Evolutionary conservation across 2,113 vertebrate species (phyloP).

Genomic region (Columba janthina): DNA sequence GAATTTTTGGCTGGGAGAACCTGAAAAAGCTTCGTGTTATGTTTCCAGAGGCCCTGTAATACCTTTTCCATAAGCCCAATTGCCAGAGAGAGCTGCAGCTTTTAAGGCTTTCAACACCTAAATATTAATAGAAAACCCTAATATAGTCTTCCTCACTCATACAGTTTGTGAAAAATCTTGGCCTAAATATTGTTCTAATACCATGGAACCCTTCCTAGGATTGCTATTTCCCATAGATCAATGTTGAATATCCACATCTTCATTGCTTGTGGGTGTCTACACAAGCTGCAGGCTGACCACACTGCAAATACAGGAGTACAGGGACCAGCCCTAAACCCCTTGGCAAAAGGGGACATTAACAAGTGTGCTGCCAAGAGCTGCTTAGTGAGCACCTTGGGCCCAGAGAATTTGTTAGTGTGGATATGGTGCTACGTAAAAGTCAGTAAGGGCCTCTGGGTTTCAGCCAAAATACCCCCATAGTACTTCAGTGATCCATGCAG

Average conservation of each 20-base stretch:
- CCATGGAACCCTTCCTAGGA: not conserved
- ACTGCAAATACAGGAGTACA: not conserved
- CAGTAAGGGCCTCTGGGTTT: not conserved
- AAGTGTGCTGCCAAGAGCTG: not conserved
- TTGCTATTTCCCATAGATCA: not conserved
- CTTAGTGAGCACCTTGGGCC: not conserved
- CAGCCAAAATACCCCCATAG: not conserved
- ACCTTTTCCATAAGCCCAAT: not conserved
- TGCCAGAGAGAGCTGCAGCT: not conserved
- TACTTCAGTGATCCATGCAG: fast-evolving
- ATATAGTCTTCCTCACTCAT: not conserved
- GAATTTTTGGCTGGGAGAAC: not conserved
- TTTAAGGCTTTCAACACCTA: not conserved
- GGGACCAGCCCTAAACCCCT: not conserved
- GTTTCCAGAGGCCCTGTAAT: too few relatives aligned
- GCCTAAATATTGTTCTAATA: not conserved
- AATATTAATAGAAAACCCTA: not conserved
- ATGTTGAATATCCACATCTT: not conserved
- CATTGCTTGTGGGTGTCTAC: not conserved
- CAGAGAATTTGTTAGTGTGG: not conserved
- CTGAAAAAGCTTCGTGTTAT: not conserved
- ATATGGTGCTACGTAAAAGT: not conserved
- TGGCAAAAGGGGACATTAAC: not conserved
- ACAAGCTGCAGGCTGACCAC: not conserved
- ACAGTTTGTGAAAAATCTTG: not conserved